Evolutionary conservation across 1,140 invertebrate genomes (phyloP).

Genomic region (Neodiprion fabricii): DNA sequence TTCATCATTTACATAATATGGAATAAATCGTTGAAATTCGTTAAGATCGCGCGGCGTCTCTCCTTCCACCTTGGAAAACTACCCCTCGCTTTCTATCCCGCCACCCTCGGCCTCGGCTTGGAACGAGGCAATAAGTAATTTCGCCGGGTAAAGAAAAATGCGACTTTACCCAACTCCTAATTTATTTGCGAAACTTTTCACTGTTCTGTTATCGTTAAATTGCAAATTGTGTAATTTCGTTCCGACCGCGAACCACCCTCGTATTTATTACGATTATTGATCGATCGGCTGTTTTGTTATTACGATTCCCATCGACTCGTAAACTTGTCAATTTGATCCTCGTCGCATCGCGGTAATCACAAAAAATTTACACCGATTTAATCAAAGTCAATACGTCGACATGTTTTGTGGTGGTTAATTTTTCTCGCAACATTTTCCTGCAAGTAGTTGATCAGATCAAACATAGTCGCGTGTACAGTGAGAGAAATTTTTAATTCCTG

Average conservation of each 20-base stretch:
- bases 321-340: background rate
- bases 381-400: no score
- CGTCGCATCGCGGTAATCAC: background rate
- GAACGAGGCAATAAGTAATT: conserved; percentile 41
- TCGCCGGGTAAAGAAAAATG: conserved; percentile 13
- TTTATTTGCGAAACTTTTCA: background rate
- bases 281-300: conserved; percentile 27
- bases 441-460: no score
- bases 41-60: conserved; percentile 13
- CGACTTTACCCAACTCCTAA: conserved; percentile 20
- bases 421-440: no score
- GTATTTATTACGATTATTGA: conserved; percentile 48
- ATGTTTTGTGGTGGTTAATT: no score
- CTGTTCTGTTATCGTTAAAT: conserved; percentile 41
- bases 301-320: background rate
- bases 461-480: no score
- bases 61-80: conserved; percentile 2
- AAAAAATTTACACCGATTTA: no score
- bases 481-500: no score
- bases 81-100: conserved; percentile 6
- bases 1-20: conserved; percentile 42
- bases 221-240: conserved; percentile 46
- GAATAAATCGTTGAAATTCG: conserved; percentile 41
- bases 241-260: conserved; percentile 19
- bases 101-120: background rate